These are phyloP conservation scores for Lingula anatina DNA, from an alignment of 2,888 invertebrate species.

Conservation along the genomic window DNA sequence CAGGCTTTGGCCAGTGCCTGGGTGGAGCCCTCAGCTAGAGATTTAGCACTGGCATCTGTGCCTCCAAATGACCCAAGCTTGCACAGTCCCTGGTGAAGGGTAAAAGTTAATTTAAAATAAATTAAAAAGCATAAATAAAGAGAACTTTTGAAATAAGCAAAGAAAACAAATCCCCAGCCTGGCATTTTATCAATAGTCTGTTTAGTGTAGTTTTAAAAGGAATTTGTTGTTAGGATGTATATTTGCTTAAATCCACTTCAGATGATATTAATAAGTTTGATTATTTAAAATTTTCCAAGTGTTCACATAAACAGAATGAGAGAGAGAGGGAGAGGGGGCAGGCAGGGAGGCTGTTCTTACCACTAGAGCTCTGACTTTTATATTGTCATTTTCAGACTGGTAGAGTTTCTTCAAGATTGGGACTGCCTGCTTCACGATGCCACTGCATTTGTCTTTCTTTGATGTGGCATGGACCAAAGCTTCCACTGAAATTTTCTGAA, in stretches of 20 bases:
- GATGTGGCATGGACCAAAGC: slow-evolving; percentile 94
- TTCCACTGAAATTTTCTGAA: slow-evolving; percentile 88
- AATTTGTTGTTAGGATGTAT: too few species aligned
- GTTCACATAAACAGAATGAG: too few species aligned
- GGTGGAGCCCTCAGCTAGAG: slow-evolving; percentile 93
- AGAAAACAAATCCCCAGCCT: background rate
- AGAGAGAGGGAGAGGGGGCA: too few species aligned
- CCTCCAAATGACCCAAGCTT: slow-evolving; percentile 90
- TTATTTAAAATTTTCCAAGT: too few species aligned
- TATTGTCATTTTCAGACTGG: slow-evolving; percentile 80
- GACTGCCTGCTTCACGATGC: slow-evolving; percentile 82
- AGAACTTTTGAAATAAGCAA: background rate
- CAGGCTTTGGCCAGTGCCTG: slow-evolving; percentile 90
- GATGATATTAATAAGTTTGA: too few species aligned
- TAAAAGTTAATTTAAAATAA: background rate
- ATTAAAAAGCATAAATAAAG: background rate
- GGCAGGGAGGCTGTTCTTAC: slow-evolving; percentile 57
- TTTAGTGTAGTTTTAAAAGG: too few species aligned
- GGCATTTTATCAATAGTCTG: background rate
- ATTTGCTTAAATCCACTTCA: too few species aligned
- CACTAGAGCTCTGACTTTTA: slow-evolving; percentile 63
- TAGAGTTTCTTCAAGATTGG: slow-evolving; percentile 91
- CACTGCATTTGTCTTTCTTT: slow-evolving; percentile 92
- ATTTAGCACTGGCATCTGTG: slow-evolving; percentile 86
- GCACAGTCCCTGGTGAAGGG: slow-evolving; percentile 76